Base-by-base conservation (phyloP, 2,888 invertebrate genomes). In the Philonicus albiceps region DNA sequence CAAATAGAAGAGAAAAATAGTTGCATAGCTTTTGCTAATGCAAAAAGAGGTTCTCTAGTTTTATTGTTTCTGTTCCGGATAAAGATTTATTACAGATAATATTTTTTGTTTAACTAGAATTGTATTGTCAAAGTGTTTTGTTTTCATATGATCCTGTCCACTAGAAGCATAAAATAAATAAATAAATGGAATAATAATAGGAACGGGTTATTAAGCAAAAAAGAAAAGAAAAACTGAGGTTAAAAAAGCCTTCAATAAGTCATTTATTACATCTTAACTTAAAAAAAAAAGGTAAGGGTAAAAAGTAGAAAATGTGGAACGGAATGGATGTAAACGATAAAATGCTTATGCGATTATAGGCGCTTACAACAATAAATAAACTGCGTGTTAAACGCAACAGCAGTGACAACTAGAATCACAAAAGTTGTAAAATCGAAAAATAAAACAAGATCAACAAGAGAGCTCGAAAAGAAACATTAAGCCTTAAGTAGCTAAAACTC, bases 121-220 rank as follows among this genome's bases (percentile, higher is more conserved):
- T 84, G 84, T 84, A 84, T 84, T 84, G 84, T 84, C 84, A 84
- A 84, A 84, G 73, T 73, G 84, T 84, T 84, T 83, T 83, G 81
- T 64, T 83, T 80, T n/a, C 8, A 27, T 64, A 13, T 83, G 64
- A 55, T 83, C 53, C 34, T 55, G 64, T 27, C 34, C 43, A 53
- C 43, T 27, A 13, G 11, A 22, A 78, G 27, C 43, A 49, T 11
- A 30, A 49, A 30, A n/a, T n/a, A 78, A 49, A 30, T 16, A 78
- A 16, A 13, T 78, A 22, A 78, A 78, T 27, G 31, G 55, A 22
- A 76, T 40, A 43, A 76, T 19, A 76, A 74, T 30, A n/a, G 34
- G 34, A 0, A 74, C n/a, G 74, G 74, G 34, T 37, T 37, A 34
- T 34, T 13, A 43, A 43, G 19, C 22, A 40, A 37, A 76, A 11